Percentiles rank a stretch among this genome's conserved stretches.
Conservation (phyloP, 2,113 vertebrate genomes). For the Progne subis region DNA sequence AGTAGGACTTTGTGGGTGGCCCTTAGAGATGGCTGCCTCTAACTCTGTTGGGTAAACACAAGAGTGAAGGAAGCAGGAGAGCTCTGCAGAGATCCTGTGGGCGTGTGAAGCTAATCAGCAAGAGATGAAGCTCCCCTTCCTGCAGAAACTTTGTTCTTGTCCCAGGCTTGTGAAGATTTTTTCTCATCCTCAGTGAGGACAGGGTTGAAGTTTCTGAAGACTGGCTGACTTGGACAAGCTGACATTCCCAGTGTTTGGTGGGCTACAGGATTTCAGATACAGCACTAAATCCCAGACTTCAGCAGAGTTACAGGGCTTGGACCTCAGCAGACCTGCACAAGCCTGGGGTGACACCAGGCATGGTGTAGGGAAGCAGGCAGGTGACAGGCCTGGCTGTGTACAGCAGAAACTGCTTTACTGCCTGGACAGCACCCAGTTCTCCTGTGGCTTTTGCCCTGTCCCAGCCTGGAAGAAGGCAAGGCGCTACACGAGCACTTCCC, state of each 20-base stretch:
- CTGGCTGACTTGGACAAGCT: not conserved
- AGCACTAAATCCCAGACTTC: not conserved
- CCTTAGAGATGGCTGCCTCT: not conserved
- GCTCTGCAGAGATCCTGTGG: not conserved
- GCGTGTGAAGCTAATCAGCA: not conserved
- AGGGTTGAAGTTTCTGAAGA: not conserved
- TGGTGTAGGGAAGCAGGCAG: not conserved
- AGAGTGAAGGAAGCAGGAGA: not conserved
- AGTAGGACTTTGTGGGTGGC: not conserved
- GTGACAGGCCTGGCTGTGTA: not conserved
- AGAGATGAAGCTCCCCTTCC: not conserved
- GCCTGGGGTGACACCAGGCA: not conserved
- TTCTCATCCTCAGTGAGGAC: not conserved
- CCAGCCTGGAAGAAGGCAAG: not conserved
- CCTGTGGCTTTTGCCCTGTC: not conserved
- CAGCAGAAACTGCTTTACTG: not conserved
- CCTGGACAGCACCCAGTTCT: not conserved
- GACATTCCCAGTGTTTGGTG: fast-evolving
- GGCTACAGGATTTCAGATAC: not conserved
- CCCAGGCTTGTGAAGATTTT: not conserved
- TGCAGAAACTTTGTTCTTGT: not conserved
- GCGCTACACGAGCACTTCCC: not conserved
- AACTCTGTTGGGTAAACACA: not conserved
- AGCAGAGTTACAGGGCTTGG: not conserved
- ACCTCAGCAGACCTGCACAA: not conserved